These are phyloP conservation scores for Zaprionus africanus DNA, from an alignment of 1,140 invertebrate genomes.

Conservation along the genomic window DNA sequence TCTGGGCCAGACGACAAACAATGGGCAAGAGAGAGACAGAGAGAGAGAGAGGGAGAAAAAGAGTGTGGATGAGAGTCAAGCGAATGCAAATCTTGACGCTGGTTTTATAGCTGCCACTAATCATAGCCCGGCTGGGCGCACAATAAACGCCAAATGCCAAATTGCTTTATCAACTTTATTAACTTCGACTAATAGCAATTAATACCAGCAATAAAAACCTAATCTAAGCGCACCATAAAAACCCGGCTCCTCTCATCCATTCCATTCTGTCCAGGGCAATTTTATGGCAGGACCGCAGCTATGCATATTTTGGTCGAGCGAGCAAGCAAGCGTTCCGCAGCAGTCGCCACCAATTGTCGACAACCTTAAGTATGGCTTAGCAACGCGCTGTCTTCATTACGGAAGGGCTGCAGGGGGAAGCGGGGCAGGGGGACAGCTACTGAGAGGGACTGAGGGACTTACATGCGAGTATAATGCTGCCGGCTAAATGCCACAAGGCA, in stretches of 20 bases:
- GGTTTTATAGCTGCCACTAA: conserved; percentile 69
- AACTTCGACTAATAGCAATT: conserved; percentile 82
- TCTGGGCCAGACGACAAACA: conserved; percentile 6
- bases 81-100: conserved; percentile 71
- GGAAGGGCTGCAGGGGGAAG: conserved; percentile 33
- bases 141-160: conserved; percentile 80
- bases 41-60: background rate
- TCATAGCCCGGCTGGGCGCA: conserved; percentile 61
- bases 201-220: conserved; percentile 82
- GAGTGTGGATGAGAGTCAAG: conserved; percentile 25
- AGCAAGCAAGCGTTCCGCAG: conserved; percentile 36
- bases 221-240: conserved; percentile 75
- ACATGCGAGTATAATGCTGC: conserved; percentile 46
- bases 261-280: conserved; percentile 50
- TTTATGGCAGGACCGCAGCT: conserved; percentile 54
- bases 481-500: conserved; percentile 78
- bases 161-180: conserved; percentile 83
- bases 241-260: conserved; percentile 52
- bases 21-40: background rate
- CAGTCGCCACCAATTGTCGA: conserved; percentile 69
- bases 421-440: background rate
- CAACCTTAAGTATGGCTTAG: conserved; percentile 82
- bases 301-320: conserved; percentile 62
- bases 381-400: conserved; percentile 75
- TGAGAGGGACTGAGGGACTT: conserved; percentile 3